phyloP scores from a whole-genome alignment of 2,888 invertebrate species.

The Dione juno region DNA sequence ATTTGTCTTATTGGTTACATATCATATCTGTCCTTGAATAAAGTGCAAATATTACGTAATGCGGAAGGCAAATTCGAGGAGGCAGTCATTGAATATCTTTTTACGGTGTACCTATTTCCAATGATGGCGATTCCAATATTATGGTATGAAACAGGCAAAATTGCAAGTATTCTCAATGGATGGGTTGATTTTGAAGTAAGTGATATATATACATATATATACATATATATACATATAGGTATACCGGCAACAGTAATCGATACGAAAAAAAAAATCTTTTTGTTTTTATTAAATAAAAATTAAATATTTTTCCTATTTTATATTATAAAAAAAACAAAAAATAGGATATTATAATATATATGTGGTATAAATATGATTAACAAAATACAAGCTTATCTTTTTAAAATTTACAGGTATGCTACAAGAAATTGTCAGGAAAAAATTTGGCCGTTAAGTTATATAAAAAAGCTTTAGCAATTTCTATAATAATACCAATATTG shows the following conservation, averaged over 20 bases:
- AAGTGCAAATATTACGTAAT: conserved; percentile 84
- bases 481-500: conserved; percentile 84
- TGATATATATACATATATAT: neutral
- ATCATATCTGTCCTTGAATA: conserved; percentile 84
- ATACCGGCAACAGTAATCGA: too few relatives aligned
- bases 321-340: too few relatives aligned
- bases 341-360: too few relatives aligned
- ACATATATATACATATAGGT: neutral
- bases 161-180: conserved; percentile 84
- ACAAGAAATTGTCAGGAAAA: conserved; percentile 84
- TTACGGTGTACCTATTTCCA: conserved; percentile 88
- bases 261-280: too few relatives aligned
- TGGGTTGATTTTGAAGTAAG: conserved; percentile 87
- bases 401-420: conserved; percentile 76
- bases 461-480: conserved; percentile 83
- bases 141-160: conserved; percentile 87
- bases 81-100: conserved; percentile 89
- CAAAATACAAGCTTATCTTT: too few relatives aligned
- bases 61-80: conserved; percentile 88
- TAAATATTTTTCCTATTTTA: too few relatives aligned
- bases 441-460: conserved; percentile 82
- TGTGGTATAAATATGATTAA: too few relatives aligned
- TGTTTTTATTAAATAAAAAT: too few relatives aligned
- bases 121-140: conserved; percentile 85
- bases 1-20: conserved; percentile 80